A percentile compares a stretch with the other conserved stretches of the same genome.
Conservation (phyloP, 1,140 invertebrate species). For the Globodera ellingtonae region DNA sequence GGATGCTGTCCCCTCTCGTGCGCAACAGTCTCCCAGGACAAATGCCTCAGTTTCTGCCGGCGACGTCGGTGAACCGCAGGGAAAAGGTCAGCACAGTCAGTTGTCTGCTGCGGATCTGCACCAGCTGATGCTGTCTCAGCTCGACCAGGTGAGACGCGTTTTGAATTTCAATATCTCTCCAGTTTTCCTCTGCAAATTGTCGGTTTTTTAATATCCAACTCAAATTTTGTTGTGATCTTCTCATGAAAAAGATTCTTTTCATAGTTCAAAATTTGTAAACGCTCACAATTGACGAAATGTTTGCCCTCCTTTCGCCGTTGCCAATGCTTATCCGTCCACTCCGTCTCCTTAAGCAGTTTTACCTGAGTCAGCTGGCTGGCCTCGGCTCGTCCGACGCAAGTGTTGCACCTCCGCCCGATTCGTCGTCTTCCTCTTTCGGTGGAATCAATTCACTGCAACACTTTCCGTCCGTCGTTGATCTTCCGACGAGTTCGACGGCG, state of each 20-base stretch:
- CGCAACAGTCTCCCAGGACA: neutral
- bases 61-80: neutral
- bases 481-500: constrained; percentile 9
- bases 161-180: neutral
- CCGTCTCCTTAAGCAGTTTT: constrained; percentile 7
- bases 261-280: neutral
- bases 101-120: constrained; percentile 25
- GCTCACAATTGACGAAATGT: neutral
- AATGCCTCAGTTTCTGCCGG: neutral
- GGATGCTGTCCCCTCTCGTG: constrained; percentile 4
- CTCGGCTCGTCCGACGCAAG: neutral
- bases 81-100: neutral
- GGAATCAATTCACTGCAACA: neutral
- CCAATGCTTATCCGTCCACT: neutral
- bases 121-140: constrained; percentile 20
- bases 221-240: too few species aligned
- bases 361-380: constrained; percentile 13
- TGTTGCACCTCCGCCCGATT: neutral
- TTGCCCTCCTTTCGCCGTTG: neutral
- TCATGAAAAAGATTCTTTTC: too few species aligned
- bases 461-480: neutral
- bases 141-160: constrained; percentile 8
- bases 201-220: too few species aligned
- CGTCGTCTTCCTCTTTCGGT: neutral
- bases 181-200: neutral